Conservation (phyloP, 2,888 invertebrate genomes). For the Euplexia lucipara region DNA sequence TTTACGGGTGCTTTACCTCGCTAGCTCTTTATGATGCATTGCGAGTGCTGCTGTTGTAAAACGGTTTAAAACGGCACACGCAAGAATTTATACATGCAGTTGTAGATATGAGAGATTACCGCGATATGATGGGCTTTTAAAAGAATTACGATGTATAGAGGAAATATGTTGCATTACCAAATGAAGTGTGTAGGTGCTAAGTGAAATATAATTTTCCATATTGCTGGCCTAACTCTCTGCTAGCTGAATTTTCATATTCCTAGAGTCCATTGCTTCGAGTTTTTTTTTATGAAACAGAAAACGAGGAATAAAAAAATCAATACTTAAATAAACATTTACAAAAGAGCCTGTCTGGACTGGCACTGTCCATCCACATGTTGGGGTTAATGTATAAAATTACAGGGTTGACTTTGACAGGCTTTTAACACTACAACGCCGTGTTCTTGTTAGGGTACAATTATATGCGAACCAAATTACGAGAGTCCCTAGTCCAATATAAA, state of each 20-base stretch:
- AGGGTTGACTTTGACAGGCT: conserved; percentile 16
- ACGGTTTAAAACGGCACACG: conserved; percentile 57
- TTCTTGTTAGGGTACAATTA: conserved; percentile 23
- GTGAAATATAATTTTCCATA: conserved; percentile 2
- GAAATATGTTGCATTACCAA: conserved; percentile 28
- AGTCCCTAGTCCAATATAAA: conserved; percentile 46
- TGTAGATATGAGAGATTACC: conserved; percentile 47
- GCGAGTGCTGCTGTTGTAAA: conserved; percentile 50
- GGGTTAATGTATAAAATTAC: conserved; percentile 7
- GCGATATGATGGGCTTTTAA: conserved; percentile 50
- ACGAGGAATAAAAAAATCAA: not conserved
- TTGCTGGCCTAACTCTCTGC: not conserved
- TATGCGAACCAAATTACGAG: conserved; percentile 15
- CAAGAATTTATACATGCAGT: conserved; percentile 53
- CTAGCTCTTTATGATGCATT: conserved; percentile 56
- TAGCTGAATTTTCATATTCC: not conserved
- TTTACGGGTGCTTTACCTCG: conserved; percentile 55
- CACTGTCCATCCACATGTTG: not conserved
- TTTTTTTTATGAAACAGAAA: not conserved
- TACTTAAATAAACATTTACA: conserved; percentile 1
- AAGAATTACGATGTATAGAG: conserved; percentile 45
- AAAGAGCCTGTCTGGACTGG: not conserved
- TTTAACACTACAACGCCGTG: conserved; percentile 13
- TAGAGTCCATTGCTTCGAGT: not conserved
- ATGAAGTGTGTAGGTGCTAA: not conserved